Evolutionary conservation across 35 echinoderm and acorn worm species (phyloP), one percentile per base, ranked within the genome.

Genomic region (Anneissia japonica): DNA sequence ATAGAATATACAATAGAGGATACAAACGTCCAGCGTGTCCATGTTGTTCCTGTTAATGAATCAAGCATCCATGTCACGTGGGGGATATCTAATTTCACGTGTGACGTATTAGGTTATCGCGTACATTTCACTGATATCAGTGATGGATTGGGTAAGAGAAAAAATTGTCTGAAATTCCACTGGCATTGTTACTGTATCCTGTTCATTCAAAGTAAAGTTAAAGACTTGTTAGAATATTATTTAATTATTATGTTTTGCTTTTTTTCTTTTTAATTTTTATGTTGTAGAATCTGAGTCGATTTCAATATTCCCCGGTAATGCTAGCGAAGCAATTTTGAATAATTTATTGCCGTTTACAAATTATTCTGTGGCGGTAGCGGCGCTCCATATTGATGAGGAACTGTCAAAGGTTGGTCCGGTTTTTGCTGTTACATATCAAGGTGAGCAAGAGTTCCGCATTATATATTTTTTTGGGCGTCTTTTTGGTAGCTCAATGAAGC

Each of bases 41-140:
- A n/a, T 31, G 94, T 88, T 21, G 46, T 32, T 0, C 28, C 82
- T 6, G 37, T 92, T 13, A 87, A 76, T 29, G 40, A 72, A 30
- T 84, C 82, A 83, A 72, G 80, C 9, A 76, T 39, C 0, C 81
- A 82, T 1, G 94, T 97, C n/a, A 92, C 77, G 19, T 95, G 93
- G 93, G 36, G 83, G 7, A 72, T 89, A 17, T 95, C 93, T 10
- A 80, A 82, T 9, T 83, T 40, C 21, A 92, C 83, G 32, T 91
- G 89, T 83, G 90, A 91, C 45, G 85, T 94, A 28, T 80, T 84
- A 26, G 93, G 93, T 23, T 94, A 94, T 73, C 86, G 34, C 75
- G 64, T 94, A 0, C 39, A 75, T 39, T 90, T 83, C 41, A 64
- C 51, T 1, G 26, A 64, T 64, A 64, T 64, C 21, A 64, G 11